phyloP scores from a whole-genome alignment of 2,113 vertebrate species.

The Tiliqua scincoides region DNA sequence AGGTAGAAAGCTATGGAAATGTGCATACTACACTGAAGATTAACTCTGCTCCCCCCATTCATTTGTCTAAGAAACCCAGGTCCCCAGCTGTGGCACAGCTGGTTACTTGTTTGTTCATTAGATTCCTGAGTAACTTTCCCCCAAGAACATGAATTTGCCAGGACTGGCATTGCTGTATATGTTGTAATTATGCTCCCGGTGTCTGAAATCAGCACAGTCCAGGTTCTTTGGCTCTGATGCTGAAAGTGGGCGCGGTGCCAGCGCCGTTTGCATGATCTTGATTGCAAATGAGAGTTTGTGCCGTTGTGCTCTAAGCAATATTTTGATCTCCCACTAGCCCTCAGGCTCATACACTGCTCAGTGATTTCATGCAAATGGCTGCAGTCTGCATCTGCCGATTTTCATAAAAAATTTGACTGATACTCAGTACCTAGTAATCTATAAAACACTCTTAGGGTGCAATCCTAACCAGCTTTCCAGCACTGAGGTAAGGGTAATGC shows the following conservation, averaged over 20 bases:
- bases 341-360: not conserved
- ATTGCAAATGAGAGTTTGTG: conserved; percentile 12
- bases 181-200: conserved; percentile 10
- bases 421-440: not conserved
- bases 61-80: not conserved
- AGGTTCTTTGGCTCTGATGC: not conserved
- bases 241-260: not conserved
- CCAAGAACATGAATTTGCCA: conserved; percentile 5
- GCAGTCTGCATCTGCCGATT: not conserved
- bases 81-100: not conserved
- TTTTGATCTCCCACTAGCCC: not conserved
- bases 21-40: not conserved
- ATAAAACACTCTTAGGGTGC: too few relatives aligned
- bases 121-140: conserved; percentile 20
- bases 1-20: not conserved
- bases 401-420: not conserved
- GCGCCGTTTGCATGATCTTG: not conserved
- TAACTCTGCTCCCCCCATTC: not conserved
- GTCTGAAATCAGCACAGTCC: conserved; percentile 6
- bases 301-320: not conserved
- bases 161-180: not conserved
- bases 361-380: not conserved
- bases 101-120: conserved; percentile 11
- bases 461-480: too few relatives aligned
- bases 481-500: too few relatives aligned